These are phyloP conservation scores for Macrosiphum euphorbiae DNA, from an alignment of 2,888 invertebrate genomes.

Conservation along the genomic window DNA sequence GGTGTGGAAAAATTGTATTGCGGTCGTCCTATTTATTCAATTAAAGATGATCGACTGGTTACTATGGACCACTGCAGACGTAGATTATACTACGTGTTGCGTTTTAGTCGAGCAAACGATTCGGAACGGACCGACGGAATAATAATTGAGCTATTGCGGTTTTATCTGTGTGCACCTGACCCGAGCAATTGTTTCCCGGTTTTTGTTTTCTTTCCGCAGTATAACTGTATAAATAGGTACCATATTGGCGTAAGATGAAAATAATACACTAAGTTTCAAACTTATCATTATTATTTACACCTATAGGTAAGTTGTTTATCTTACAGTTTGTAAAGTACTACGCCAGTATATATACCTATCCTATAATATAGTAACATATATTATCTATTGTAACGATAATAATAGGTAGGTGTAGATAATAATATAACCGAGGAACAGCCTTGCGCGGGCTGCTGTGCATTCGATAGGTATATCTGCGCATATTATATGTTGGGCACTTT, in stretches of 20 bases:
- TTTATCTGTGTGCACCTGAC: not conserved
- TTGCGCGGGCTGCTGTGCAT: not conserved
- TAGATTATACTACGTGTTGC: not conserved
- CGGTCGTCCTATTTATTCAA: not conserved
- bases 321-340: not conserved
- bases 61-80: not conserved
- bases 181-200: not conserved
- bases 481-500: not conserved
- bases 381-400: not conserved
- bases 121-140: not conserved
- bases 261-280: not conserved
- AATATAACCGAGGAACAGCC: not conserved
- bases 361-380: not conserved
- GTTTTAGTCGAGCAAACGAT: not conserved
- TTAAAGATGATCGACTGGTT: not conserved
- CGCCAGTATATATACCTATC: not conserved
- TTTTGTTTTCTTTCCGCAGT: not conserved
- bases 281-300: not conserved
- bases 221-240: too few relatives aligned
- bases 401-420: too few relatives aligned
- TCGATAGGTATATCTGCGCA: not conserved
- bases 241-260: not conserved
- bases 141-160: not conserved
- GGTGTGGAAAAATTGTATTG: not conserved
- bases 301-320: not conserved